Conservation (phyloP, 1,140 invertebrate species). For the Ceratosolen fusciceps region DNA sequence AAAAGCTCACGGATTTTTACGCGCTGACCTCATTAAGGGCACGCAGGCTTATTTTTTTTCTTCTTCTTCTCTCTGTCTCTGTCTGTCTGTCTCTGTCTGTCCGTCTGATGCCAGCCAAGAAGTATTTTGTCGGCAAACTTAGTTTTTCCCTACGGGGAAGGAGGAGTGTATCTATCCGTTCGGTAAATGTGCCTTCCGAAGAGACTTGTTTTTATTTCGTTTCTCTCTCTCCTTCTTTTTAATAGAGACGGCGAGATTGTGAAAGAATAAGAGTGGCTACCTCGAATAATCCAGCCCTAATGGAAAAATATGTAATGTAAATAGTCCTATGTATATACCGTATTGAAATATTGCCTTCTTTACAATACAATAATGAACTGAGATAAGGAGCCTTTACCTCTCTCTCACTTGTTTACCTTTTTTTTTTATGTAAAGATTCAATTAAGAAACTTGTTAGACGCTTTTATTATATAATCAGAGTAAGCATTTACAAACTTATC, state of each 20-base stretch:
- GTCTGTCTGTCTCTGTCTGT: no score
- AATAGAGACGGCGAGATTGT: neutral
- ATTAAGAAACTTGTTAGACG: neutral
- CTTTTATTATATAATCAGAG: neutral
- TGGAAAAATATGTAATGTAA: constrained; percentile 21
- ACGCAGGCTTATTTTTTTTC: neutral
- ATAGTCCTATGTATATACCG: neutral
- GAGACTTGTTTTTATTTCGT: no score
- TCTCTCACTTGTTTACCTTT: no score
- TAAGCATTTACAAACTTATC: neutral
- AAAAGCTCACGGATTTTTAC: neutral
- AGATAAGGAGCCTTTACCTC: neutral
- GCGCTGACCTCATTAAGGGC: constrained; percentile 23
- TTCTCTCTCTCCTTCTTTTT: no score
- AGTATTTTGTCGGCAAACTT: neutral
- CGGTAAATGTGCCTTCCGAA: neutral
- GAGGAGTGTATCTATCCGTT: neutral
- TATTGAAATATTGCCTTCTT: neutral
- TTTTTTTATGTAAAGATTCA: neutral
- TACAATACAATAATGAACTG: neutral
- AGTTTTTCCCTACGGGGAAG: neutral
- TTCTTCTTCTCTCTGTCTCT: no score
- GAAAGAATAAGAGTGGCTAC: neutral
- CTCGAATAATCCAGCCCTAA: constrained; percentile 17
- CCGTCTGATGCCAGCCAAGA: neutral